These are phyloP conservation scores for Himantopus leucocephalus DNA, from an alignment of 2,113 vertebrate species.

Conservation along the genomic window DNA sequence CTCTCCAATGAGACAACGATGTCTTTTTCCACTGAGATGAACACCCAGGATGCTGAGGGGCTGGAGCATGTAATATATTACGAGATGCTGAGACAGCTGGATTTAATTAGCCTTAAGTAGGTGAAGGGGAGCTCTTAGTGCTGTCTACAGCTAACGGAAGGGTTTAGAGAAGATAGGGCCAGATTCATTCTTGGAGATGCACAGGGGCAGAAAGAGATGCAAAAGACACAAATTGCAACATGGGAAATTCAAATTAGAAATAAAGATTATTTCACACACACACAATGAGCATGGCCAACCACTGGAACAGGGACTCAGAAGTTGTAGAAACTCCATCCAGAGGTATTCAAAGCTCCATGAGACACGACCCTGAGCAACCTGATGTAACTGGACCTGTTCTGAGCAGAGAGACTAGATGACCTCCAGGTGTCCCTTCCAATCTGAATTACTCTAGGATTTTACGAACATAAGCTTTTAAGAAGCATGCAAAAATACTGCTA, in stretches of 20 bases:
- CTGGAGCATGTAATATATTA: rapidly evolving
- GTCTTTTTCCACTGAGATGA: neutral
- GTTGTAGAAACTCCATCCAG: neutral
- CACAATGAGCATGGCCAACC: neutral
- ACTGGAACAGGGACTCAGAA: neutral
- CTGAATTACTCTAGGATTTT: neutral
- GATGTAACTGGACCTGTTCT: neutral
- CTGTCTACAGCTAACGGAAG: neutral
- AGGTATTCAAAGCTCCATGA: neutral
- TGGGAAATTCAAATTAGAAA: neutral
- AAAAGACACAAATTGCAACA: neutral
- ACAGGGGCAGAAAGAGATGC: neutral
- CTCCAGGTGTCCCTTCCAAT: neutral
- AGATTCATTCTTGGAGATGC: neutral
- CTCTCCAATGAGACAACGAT: neutral
- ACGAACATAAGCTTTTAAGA: neutral
- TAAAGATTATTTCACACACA: too few relatives aligned
- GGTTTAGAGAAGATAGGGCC: neutral
- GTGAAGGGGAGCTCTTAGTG: neutral
- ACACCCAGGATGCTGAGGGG: neutral
- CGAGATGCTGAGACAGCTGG: neutral
- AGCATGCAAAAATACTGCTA: neutral
- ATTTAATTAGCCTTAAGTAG: neutral
- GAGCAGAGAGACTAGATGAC: neutral
- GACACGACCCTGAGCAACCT: neutral